These are phyloP conservation scores for Pandemis heparana DNA, from an alignment of 2,888 invertebrate species.

Conservation along the genomic window DNA sequence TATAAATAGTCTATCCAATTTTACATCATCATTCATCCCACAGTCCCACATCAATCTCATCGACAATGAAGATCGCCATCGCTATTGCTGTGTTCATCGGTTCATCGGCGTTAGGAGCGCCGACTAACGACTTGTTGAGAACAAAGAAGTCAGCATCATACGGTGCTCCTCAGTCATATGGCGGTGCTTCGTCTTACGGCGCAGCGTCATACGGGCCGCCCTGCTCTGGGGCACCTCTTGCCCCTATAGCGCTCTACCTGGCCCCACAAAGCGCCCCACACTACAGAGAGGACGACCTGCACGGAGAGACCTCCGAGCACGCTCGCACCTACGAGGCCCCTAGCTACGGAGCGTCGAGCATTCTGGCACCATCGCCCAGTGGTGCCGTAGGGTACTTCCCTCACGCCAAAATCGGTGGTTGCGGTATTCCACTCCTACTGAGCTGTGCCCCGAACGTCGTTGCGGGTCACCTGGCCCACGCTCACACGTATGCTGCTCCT, in stretches of 20 bases:
- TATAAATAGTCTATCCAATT: constrained; percentile 28
- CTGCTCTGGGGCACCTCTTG: constrained; percentile 42
- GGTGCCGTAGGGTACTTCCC: constrained; percentile 53
- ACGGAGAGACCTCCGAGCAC: constrained; percentile 32
- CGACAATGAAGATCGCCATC: constrained; percentile 47
- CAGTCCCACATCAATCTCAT: constrained; percentile 22
- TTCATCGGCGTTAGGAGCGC: constrained; percentile 46
- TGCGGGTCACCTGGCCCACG: constrained; percentile 49
- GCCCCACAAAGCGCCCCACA: constrained; percentile 42
- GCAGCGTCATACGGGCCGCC: constrained; percentile 36
- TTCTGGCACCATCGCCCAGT: constrained; percentile 15
- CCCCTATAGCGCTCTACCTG: constrained; percentile 47
- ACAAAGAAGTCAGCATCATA: constrained; percentile 44
- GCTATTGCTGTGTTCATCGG: constrained; percentile 45
- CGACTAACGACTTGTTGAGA: constrained; percentile 44
- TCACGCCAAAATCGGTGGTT: constrained; percentile 49
- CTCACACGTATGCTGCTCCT: constrained; percentile 36
- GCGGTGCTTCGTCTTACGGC: constrained; percentile 5
- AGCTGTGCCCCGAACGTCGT: constrained; percentile 56
- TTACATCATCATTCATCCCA: constrained; percentile 44
- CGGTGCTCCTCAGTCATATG: constrained; percentile 11
- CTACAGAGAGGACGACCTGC: constrained; percentile 47
- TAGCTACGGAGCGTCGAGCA: constrained; percentile 16
- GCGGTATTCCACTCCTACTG: constrained; percentile 54
- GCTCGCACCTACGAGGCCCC: constrained; percentile 39